Percentiles rank a stretch among this genome's conserved stretches.
These are phyloP conservation scores for Orientallactaga sibirica DNA, from an alignment of 2,797 vertebrate genomes.

Conservation along the genomic window DNA sequence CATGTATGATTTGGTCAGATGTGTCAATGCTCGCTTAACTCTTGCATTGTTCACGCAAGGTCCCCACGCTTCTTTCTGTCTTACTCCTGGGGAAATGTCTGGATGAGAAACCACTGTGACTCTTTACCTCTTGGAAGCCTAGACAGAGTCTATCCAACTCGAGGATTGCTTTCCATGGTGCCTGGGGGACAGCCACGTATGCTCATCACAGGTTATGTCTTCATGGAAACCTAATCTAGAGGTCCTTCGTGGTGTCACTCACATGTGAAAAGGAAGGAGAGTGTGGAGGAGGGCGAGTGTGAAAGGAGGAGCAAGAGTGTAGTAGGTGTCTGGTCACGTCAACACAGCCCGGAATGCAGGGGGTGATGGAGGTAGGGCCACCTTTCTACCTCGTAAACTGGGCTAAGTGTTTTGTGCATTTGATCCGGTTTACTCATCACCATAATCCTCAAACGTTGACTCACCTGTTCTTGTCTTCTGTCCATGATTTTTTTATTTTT, in stretches of 20 bases:
- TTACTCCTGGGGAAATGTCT: slow-evolving; percentile 1
- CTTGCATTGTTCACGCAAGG: not conserved
- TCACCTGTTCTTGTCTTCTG: not conserved
- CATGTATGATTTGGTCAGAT: not conserved
- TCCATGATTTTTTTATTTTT: not conserved
- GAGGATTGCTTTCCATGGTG: not conserved
- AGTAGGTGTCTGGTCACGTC: not conserved
- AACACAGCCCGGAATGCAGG: not conserved
- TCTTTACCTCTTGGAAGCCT: not conserved
- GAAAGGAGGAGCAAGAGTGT: not conserved
- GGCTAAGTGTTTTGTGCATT: not conserved
- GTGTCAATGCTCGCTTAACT: not conserved
- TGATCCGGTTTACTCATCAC: slow-evolving; percentile 29
- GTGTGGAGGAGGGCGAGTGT: not conserved
- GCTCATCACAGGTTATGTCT: not conserved
- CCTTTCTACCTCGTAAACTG: not conserved
- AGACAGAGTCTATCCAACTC: not conserved
- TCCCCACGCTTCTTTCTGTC: not conserved
- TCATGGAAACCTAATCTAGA: not conserved
- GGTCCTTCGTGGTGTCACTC: not conserved
- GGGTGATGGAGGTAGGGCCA: rapidly evolving
- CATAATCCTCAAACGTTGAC: not conserved
- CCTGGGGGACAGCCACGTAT: not conserved
- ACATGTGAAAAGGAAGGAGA: not conserved
- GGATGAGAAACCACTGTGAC: not conserved